Base-by-base conservation (phyloP, 1,140 invertebrate species). In the Micrasema minimum region DNA sequence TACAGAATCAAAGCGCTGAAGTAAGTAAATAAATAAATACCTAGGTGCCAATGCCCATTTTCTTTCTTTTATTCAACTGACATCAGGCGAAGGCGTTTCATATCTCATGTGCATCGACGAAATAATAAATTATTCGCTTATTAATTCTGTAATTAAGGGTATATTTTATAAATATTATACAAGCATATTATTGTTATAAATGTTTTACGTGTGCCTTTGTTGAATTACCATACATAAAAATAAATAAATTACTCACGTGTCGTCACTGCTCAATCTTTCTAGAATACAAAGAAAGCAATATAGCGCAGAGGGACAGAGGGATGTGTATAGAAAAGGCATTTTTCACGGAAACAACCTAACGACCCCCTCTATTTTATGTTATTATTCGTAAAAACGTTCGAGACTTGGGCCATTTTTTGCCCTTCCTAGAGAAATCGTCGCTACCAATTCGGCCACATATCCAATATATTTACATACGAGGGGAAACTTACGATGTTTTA, bases 351-450 rank as follows among this genome's bases (percentile, higher is more conserved):
- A 69, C 53, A 55, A 70, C 46, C 68, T 67, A 45, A 67, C 72
- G 68, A 70, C n/a, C 48, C 64, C 51, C 68, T 68, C 68, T 70
- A 74, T 67, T 71, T 74, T 74, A 69, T 50, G 72, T 69, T 71
- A 74, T 70, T 74, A 74, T 70, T 74, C 62, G 66, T 48, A 71
- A 74, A 74, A 74, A 67, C 59, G 72, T 48, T 51, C 45, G 66
- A 26, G 50, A 22, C 51, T 53, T 53, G 12, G 41, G 20, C 10
- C 41, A 46, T 68, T 55, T 68, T 55, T 55, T 68, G 10, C n/a
- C n/a, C n/a, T n/a, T n/a, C n/a, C 18, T 51, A 65, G 59, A 67
- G 69, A 69, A 65, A 66, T 20, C n/a, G 64, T 50, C 55, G 64
- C 50, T 67, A 68, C 64, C 67, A 31, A 68, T 38, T 66, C 64